Evolutionary conservation across 2,113 vertebrate genomes (phyloP), one percentile per base, ranked within the genome.

Genomic region (Diglossa brunneiventris): DNA sequence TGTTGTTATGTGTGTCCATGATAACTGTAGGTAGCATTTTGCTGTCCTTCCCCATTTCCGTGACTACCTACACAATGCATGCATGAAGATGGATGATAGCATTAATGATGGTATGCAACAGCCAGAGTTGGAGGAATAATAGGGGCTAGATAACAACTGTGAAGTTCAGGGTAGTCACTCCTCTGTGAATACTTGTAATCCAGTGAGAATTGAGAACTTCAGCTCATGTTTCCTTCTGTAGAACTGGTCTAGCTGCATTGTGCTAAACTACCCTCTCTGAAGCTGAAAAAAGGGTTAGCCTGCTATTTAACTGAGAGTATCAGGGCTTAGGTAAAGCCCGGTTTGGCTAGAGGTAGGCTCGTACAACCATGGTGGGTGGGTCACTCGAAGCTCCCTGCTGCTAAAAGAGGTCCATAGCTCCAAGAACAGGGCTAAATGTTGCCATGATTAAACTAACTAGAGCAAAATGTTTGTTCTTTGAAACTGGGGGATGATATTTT

Each of bases 391-490:
- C 53, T 89, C 78, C n/a, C 44, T 85, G 50, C 77, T 13, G 1
- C 50, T 59, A 31, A 42, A 76, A 87, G 41, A 75, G 18, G n/a
- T 55, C 3, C 13, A 17, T 16, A 68, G 26, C 46, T 91, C 62
- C 75, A 85, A 66, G 70, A 85, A 24, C 24, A 55, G 87, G 0
- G 8, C 39, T 66, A 76, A 87, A 61, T 70, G 35, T 53, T 87
- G 47, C 2, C 0, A 7, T 84, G 66, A 66, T 75, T 72, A 52
- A 84, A 66, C 46, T 75, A 91, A 84, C 56, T 78, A n/a, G 50
- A 85, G 82, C 27, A 73, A 82, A 92, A 81, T 35, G 26, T 84
- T 87, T 94, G 53, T 85, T 91, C 74, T 90, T 95, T 84, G 70
- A 91, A 94, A 88, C 67, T 39, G 42, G 46, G 50, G 50, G 84